Percentiles rank a stretch among this genome's conserved stretches.
phyloP scores from a whole-genome alignment of 2,888 invertebrate genomes.

The Lepetodrilus schrolli region DNA sequence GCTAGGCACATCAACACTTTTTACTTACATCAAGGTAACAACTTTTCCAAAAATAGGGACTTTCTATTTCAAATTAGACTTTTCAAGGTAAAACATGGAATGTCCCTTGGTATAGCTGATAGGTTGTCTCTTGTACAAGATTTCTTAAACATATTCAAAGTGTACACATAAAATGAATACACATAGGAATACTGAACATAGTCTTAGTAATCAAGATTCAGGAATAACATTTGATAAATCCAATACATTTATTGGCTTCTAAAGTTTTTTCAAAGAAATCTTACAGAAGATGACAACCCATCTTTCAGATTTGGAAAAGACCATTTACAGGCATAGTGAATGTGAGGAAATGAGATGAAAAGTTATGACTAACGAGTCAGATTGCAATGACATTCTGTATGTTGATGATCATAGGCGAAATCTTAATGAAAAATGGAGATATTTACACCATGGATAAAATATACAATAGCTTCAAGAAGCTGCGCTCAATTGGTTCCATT shows the following conservation, averaged over 20 bases:
- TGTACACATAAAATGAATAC: no score
- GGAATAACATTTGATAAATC: no score
- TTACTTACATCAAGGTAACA: conserved; percentile 3
- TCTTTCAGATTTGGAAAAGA: neutral
- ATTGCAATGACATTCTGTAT: neutral
- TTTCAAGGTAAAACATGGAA: conserved; percentile 23
- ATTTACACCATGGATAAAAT: conserved; percentile 12
- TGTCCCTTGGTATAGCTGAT: conserved; percentile 2
- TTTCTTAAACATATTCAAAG: no score
- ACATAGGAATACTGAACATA: no score
- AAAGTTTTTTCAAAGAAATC: neutral
- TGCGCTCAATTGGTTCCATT: neutral
- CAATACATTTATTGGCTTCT: no score
- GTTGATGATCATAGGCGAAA: neutral
- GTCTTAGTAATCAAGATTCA: no score
- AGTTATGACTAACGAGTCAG: neutral
- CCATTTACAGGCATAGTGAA: neutral
- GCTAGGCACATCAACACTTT: conserved; percentile 6
- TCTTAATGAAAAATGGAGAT: conserved; percentile 1
- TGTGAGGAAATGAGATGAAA: conserved; percentile 9
- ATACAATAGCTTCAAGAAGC: neutral
- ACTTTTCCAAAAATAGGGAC: conserved; percentile 22
- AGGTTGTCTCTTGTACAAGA: neutral
- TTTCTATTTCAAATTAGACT: conserved; percentile 16
- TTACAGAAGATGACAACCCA: neutral